These are phyloP conservation scores for Andinoacara biseriatus DNA, from an alignment of 2,113 vertebrate genomes.

Conservation along the genomic window DNA sequence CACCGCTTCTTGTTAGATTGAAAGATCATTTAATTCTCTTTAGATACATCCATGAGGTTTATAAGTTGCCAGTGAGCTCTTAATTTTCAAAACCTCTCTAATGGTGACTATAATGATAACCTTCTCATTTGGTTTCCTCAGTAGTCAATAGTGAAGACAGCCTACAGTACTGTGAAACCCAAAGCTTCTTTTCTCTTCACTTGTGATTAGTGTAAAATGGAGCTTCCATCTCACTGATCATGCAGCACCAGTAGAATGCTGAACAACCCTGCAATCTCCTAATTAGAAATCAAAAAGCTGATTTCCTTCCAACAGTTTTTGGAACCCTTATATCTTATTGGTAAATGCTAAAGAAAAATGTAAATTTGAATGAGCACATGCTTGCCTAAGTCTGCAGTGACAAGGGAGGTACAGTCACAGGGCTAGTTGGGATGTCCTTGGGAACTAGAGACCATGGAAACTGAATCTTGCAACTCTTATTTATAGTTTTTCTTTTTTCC, in stretches of 20 bases:
- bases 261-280: constrained; percentile 12
- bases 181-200: not conserved
- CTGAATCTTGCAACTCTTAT: constrained; percentile 51
- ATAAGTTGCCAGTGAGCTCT: not conserved
- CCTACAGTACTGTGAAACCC: not conserved
- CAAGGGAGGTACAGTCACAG: constrained; percentile 16
- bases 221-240: constrained; percentile 3
- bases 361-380: not conserved
- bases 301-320: not conserved
- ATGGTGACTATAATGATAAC: constrained; percentile 1
- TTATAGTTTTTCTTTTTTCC: constrained; percentile 51
- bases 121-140: constrained; percentile 3
- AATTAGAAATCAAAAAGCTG: constrained; percentile 27
- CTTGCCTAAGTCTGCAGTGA: constrained; percentile 8
- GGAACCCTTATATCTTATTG: not conserved
- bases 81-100: not conserved
- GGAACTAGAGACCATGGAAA: constrained; percentile 41
- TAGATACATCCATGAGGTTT: not conserved
- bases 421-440: constrained; percentile 56
- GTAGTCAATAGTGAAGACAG: not conserved
- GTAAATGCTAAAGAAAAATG: not conserved
- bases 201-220: not conserved
- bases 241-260: constrained; percentile 14
- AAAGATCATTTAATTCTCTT: not conserved
- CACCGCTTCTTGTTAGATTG: not conserved